phyloP scores from a whole-genome alignment of 2,113 vertebrate species.

The Scomber colias region DNA sequence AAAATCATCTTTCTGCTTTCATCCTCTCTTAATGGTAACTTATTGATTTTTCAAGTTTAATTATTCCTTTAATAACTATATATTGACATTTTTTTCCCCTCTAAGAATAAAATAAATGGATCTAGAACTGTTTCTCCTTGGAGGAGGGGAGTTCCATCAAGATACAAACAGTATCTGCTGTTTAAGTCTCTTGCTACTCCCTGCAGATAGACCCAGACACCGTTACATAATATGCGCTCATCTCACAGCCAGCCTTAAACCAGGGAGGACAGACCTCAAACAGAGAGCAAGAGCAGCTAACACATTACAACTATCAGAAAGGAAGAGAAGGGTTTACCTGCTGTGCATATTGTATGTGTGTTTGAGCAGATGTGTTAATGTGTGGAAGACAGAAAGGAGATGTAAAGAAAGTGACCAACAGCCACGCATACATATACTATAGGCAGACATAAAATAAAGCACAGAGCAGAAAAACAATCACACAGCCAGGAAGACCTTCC shows the following conservation, averaged over 20 bases:
- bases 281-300: background rate
- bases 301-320: constrained; percentile 19
- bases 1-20: background rate
- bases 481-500: constrained; percentile 84
- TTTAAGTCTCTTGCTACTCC: constrained; percentile 45
- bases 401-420: constrained; percentile 2
- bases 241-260: constrained; percentile 29
- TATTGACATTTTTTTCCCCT: background rate
- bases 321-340: constrained; percentile 10
- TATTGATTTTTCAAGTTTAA: constrained; percentile 35
- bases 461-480: constrained; percentile 68
- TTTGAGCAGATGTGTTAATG: background rate
- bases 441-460: constrained; percentile 43
- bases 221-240: constrained; percentile 43
- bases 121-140: background rate
- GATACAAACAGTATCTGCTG: constrained; percentile 20
- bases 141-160: background rate
- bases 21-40: constrained; percentile 1
- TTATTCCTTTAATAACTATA: constrained; percentile 22
- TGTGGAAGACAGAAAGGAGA: constrained; percentile 3
- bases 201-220: constrained; percentile 38
- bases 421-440: constrained; percentile 24
- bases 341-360: background rate
- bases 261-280: background rate
- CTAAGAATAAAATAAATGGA: background rate